Evolutionary conservation across 35 echinoderm and acorn worm genomes (phyloP).

Genomic region (Anneissia japonica): DNA sequence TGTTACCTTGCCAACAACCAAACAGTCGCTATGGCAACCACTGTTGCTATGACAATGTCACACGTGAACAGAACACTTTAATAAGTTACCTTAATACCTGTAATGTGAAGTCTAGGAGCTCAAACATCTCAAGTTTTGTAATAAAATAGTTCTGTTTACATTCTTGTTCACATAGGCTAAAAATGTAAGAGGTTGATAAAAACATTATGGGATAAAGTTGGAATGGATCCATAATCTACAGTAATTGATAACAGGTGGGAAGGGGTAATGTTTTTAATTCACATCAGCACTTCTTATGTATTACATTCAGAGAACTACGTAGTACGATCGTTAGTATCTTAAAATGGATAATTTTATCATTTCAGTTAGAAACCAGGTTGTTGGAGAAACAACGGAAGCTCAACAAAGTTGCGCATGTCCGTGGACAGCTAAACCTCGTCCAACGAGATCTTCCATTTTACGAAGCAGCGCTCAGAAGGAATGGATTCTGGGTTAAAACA

Average conservation of each 20-base stretch:
- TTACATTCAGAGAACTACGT: too few species aligned
- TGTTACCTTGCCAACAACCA: too few species aligned
- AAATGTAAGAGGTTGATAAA: too few species aligned
- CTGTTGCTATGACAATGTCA: background rate
- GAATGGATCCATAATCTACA: too few species aligned
- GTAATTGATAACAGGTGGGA: too few species aligned
- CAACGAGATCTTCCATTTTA: slow-evolving; percentile 2
- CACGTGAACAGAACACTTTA: background rate
- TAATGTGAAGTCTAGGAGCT: too few species aligned
- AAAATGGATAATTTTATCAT: background rate
- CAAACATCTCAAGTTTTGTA: background rate
- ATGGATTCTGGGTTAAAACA: slow-evolving; percentile 13
- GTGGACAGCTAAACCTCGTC: slow-evolving; percentile 1
- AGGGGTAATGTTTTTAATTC: too few species aligned
- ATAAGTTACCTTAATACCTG: too few species aligned
- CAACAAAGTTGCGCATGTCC: background rate
- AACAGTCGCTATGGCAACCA: background rate
- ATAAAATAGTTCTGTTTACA: background rate
- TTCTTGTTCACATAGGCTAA: too few species aligned
- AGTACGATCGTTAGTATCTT: too few species aligned
- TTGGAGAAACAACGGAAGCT: background rate
- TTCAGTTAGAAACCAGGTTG: background rate
- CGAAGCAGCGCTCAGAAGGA: background rate
- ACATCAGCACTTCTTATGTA: too few species aligned
- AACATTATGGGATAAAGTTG: too few species aligned